Conservation (phyloP, 1,140 invertebrate genomes). For the Philopotamus ludificatus region DNA sequence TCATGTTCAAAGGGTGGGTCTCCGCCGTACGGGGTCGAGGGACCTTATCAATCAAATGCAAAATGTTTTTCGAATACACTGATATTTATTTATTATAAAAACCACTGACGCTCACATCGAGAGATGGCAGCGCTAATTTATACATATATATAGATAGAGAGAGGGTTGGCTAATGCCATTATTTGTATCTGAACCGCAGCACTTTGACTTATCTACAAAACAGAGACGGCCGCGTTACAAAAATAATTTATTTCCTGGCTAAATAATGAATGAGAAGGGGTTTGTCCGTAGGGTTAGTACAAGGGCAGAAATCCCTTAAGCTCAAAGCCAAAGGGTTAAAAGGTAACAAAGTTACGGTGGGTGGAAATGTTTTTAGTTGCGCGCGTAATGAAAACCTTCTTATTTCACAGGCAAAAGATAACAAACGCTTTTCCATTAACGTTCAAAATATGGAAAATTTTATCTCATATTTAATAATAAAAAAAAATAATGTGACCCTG, state of each 20-base stretch:
- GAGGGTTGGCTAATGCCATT: slow-evolving; percentile 18
- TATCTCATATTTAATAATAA: background rate
- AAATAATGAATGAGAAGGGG: slow-evolving; percentile 30
- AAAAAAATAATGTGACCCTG: slow-evolving; percentile 4
- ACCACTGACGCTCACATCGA: too few species aligned
- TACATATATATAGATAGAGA: background rate
- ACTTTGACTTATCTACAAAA: slow-evolving; percentile 38
- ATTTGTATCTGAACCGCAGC: slow-evolving; percentile 20
- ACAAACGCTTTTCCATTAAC: background rate
- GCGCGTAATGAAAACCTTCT: slow-evolving; percentile 38
- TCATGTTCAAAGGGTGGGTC: background rate
- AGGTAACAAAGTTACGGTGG: slow-evolving; percentile 38
- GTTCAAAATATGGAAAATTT: background rate
- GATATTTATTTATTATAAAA: too few species aligned
- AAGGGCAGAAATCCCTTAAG: slow-evolving; percentile 35
- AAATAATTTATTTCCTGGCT: slow-evolving; percentile 41
- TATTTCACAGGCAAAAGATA: slow-evolving; percentile 38
- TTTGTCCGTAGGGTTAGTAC: background rate
- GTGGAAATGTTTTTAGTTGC: slow-evolving; percentile 25
- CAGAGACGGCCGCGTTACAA: slow-evolving; percentile 24
- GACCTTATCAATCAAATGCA: slow-evolving; percentile 41
- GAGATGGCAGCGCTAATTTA: too few species aligned
- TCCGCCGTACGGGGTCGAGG: slow-evolving; percentile 5
- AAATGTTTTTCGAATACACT: slow-evolving; percentile 38
- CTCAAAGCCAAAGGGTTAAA: slow-evolving; percentile 41